phyloP scores from a whole-genome alignment of 2,113 vertebrate genomes.

The Sceloporus tristichus region DNA sequence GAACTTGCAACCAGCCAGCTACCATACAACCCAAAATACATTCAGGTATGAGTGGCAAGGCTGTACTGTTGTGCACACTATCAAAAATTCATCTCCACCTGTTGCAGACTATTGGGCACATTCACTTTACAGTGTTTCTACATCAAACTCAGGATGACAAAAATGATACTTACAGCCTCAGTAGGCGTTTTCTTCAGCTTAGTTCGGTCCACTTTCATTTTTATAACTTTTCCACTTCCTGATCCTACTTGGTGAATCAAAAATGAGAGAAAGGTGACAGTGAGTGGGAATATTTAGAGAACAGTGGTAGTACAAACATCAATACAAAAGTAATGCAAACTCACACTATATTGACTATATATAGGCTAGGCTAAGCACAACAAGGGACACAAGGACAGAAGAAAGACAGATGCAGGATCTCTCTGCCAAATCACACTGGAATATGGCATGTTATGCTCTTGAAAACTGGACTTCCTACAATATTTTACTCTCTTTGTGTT shows the following conservation, averaged over 20 bases:
- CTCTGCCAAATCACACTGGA: not conserved
- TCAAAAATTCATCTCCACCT: constrained; percentile 4
- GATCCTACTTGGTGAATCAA: constrained; percentile 71
- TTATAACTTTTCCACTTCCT: constrained; percentile 81
- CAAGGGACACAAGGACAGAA: not conserved
- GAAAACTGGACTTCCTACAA: not conserved
- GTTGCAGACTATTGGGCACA: not conserved
- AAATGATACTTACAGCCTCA: constrained; percentile 88
- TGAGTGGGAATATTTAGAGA: constrained; percentile 20
- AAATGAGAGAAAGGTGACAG: not conserved
- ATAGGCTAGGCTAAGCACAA: not conserved
- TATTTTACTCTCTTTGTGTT: not conserved
- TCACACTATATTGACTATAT: not conserved
- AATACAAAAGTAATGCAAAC: not conserved
- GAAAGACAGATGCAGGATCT: not conserved
- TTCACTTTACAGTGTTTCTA: not conserved
- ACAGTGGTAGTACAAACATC: not conserved
- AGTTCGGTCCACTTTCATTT: constrained; percentile 96
- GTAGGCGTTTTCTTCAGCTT: constrained; percentile 97
- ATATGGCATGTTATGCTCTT: not conserved
- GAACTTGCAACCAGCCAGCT: not conserved
- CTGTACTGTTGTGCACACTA: not conserved
- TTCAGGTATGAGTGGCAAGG: not conserved
- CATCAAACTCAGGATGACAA: not conserved
- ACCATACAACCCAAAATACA: not conserved